Conservation (phyloP, 1,140 invertebrate genomes). For the Trichonephila clavipes region DNA sequence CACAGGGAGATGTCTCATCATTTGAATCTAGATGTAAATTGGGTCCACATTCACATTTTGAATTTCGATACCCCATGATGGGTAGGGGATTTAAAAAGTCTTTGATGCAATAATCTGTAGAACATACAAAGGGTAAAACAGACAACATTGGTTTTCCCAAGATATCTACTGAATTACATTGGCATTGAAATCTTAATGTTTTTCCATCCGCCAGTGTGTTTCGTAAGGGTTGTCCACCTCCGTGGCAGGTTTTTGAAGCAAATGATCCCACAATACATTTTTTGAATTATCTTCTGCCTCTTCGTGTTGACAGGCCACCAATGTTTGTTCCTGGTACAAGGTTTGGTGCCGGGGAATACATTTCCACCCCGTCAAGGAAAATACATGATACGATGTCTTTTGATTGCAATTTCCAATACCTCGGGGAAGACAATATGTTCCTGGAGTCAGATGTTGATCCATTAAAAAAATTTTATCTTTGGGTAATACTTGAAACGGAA, state of each 20-base stretch:
- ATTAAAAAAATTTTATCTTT: not conserved
- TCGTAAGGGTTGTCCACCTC: no score
- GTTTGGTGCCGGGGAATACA: not conserved
- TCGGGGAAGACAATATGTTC: slow-evolving; percentile 14
- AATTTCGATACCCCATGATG: not conserved
- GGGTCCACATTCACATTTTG: no score
- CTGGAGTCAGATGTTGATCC: not conserved
- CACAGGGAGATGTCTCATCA: no score
- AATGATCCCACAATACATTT: no score
- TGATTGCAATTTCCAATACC: not conserved
- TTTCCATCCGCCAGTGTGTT: not conserved
- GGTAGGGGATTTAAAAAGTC: not conserved
- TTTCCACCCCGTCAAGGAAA: slow-evolving; percentile 26
- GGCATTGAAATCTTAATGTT: not conserved
- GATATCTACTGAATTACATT: not conserved
- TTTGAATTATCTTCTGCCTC: no score
- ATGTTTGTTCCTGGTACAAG: not conserved
- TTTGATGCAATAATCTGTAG: not conserved
- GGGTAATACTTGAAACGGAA: not conserved
- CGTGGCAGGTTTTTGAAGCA: no score
- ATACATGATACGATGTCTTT: not conserved
- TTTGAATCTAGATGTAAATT: no score
- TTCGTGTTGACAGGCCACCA: no score
- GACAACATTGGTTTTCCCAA: no score
- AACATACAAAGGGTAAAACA: no score